Evolutionary conservation across 2,113 vertebrate species (phyloP), one percentile per base, ranked within the genome.

Genomic region (Zosterops borbonicus): DNA sequence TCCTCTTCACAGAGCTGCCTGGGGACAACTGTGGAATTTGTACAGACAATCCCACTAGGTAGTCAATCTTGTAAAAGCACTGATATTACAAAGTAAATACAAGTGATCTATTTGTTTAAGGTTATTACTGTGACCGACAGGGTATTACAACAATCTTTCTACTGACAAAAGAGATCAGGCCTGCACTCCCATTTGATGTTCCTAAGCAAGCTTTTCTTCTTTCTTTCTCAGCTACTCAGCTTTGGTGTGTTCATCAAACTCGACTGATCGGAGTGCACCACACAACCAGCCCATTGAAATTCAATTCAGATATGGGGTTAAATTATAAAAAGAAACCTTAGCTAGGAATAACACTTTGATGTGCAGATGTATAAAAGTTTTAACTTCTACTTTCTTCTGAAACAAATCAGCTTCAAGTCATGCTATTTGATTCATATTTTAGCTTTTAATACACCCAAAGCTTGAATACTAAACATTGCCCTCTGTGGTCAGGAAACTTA

Each of bases 41-140:
- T 97, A 96, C 93, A 98, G 97, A 93, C 94, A 95, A 92, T 97
- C 96, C 97, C 96, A 94, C 96, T 96, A 96, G 96, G 92, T 90
- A 97, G 96, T 97, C 97, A 97, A 95, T 97, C 97, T 97, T 96
- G 97, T 97, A 98, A 98, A 98, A 98, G 94, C 86, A 97, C 92
- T 95, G 96, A 95, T 97, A 98, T 97, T 97, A 97, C 97, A 97
- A 97, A 98, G 96, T 97, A 98, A 98, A 98, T 97, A 97, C 95
- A 96, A 98, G 95, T 94, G 94, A 97, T 97, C 96, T 98, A 97
- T 98, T 97, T 98, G 97, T 98, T 98, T 98, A 98, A 98, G 95
- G 96, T 97, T 98, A 98, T 97, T 97, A 97, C 96, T 95, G 91
- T 97, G 97, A 97, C 96, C 86, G 35, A 97, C 94, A 91, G 90